Evolutionary conservation across 2,797 vertebrate species (phyloP), one percentile per base, ranked within the genome.

Genomic region (Fratercula arctica): DNA sequence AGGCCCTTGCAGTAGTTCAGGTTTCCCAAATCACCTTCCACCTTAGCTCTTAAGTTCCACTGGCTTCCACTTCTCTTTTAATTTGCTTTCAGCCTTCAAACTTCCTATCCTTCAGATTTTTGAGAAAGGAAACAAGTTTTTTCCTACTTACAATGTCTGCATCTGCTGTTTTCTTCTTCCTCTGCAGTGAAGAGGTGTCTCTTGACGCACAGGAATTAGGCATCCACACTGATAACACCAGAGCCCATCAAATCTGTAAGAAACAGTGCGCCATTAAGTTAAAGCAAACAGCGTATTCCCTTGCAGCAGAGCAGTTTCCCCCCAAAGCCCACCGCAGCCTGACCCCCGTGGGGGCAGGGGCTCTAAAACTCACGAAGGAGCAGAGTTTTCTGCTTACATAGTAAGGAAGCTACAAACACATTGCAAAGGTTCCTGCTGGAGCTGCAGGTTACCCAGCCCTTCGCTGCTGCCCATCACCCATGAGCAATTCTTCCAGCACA

Each of bases 131-230:
- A 85, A 50, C 0, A 1, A 1, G 4, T 57, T 95, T 90, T 48
- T 10, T 43, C 13, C 6, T 64, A 64, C 72, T 78, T 50, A 5
- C 59, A 4, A 8, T 46, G 15, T 48, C 75, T 33, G 51, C 41
- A 18, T n/a, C 67, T 50, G 76, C 33, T 51, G 28, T 6, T 56
- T 14, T 17, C 41, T 13, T 18, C 37, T 15, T n/a, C 41, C 66
- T 37, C 59, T 31, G 26, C 43, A 11, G 56, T 0, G 0, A 39
- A 2, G 15, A 17, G 19, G 3, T 51, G 69, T 26, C 70, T 76
- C 79, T 57, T 3, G 37, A 4, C 16, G 7, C 1, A 0, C 0
- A 4, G 35, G n/a, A 10, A 9, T 1, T 15, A 3, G 31, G 26
- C 5, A 3, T 2, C 59, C 28, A 4, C 4, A 3, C 10, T 3